phyloP scores from a whole-genome alignment of 2,888 invertebrate species.

The Cantharis nigra region DNA sequence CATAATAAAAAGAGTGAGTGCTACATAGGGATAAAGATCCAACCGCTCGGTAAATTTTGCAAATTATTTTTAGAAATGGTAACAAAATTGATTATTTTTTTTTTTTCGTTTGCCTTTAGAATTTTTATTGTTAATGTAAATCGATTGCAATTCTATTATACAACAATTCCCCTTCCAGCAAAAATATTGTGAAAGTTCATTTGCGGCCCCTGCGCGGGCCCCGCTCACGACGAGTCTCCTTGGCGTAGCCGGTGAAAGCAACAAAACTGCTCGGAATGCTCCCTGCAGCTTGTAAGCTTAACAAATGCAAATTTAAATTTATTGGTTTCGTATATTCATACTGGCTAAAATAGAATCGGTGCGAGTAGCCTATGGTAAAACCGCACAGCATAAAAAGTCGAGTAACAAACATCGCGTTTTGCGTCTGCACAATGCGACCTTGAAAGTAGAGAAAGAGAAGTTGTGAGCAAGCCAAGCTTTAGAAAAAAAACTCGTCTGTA shows the following conservation, averaged over 20 bases:
- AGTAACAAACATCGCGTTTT: conserved; percentile 27
- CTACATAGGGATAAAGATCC: not conserved
- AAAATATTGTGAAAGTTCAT: conserved; percentile 56
- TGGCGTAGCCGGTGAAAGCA: conserved; percentile 56
- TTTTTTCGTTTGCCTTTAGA: conserved; percentile 18
- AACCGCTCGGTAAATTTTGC: not conserved
- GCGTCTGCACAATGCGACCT: conserved; percentile 50
- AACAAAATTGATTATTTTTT: not conserved
- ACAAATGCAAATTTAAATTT: conserved; percentile 44
- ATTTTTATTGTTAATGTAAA: conserved; percentile 44
- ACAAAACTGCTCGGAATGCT: conserved; percentile 46
- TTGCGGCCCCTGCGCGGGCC: conserved; percentile 54
- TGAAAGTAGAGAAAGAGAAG: conserved; percentile 55
- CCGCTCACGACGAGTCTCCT: conserved; percentile 54
- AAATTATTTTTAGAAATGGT: not conserved
- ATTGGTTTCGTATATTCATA: conserved; percentile 24
- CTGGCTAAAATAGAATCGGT: conserved; percentile 47
- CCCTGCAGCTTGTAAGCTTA: conserved; percentile 38
- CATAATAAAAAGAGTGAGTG: not conserved
- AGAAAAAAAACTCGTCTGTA: conserved; percentile 50
- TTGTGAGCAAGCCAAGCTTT: conserved; percentile 51
- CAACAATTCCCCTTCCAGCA: conserved; percentile 52
- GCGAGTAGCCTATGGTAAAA: conserved; percentile 24
- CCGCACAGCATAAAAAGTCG: conserved; percentile 32
- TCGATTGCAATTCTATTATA: conserved; percentile 55